Evolutionary conservation across 2,888 invertebrate genomes (phyloP).

Genomic region (Steinernema carpocapsae): DNA sequence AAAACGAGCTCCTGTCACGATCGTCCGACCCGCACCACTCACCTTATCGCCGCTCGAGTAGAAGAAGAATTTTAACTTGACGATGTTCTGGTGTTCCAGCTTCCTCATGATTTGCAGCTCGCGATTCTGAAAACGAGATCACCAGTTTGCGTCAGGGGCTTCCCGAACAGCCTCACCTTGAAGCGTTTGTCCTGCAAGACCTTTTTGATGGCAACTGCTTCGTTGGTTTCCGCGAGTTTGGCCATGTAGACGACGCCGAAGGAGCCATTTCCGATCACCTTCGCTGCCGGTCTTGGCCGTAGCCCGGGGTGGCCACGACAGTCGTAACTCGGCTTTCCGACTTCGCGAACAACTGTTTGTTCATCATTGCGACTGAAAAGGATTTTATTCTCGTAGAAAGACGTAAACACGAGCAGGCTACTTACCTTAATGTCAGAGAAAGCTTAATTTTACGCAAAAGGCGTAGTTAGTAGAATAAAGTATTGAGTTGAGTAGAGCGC

Average conservation of each 20-base stretch:
- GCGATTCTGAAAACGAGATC: conserved; percentile 78
- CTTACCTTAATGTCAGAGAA: conserved; percentile 4
- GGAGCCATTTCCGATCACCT: conserved; percentile 99
- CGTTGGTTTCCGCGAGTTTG: conserved; percentile 79
- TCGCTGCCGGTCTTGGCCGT: conserved; percentile 73
- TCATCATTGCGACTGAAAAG: background rate
- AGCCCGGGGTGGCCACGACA: conserved; percentile 14
- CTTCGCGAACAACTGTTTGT: conserved; percentile 23
- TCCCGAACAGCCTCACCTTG: conserved; percentile 73
- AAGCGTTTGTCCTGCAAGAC: conserved; percentile 98
- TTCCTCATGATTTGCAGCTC: conserved; percentile 99
- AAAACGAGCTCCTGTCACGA: background rate
- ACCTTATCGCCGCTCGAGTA: conserved; percentile 97
- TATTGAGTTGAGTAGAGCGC: background rate
- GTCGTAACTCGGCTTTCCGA: conserved; percentile 19
- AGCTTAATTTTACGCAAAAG: background rate
- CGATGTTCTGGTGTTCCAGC: conserved; percentile 99
- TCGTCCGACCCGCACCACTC: background rate
- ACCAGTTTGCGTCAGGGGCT: background rate
- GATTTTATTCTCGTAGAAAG: too few species aligned
- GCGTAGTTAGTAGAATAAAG: background rate
- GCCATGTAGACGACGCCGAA: conserved; percentile 99
- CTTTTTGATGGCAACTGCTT: conserved; percentile 99
- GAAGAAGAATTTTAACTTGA: conserved; percentile 99
- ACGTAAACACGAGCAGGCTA: too few species aligned